Evolutionary conservation across 2,797 vertebrate species (phyloP), one percentile per base, ranked within the genome.

Genomic region (Champsocephalus gunnari): DNA sequence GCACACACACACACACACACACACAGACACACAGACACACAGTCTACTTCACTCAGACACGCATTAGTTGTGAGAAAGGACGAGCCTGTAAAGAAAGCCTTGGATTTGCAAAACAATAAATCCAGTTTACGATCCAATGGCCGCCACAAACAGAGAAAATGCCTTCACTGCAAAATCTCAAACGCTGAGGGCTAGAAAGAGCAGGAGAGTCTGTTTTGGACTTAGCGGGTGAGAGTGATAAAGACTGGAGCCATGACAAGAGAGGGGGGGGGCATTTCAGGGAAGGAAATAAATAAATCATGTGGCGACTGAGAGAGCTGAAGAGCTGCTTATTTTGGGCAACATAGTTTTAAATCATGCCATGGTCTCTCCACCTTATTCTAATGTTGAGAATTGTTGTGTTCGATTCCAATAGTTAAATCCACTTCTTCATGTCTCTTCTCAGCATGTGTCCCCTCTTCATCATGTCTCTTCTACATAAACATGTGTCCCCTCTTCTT

Each of bases 31-130:
- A 24, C 47, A 66, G 57, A 71, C 70, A 68, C 71, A 55, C 17
- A 68, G 28, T 64, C 61, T 60, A 47, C 60, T 57, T 75, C 66
- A 19, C 53, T 70, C 62, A 73, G 51, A 83, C 71, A 71, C 77
- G 79, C 76, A 81, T 87, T 86, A 81, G 74, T 77, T 71, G 73
- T 84, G 72, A 81, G 66, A 85, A 70, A 89, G 78, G 75, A 81
- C 82, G 85, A 78, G 58, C 75, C 70, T 75, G 80, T 82, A 86
- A 83, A 87, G 72, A 85, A 88, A 91, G 72, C 84, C 75, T 79
- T 82, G 85, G 82, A 88, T 92, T 92, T 88, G 72, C 65, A 79
- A 24, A 24, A 62, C 77, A 74, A 79, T 92, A 93, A 89, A 92
- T 87, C 88, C 71, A 85, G 79, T 58, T 92, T 91, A 90, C 84